Evolutionary conservation across 1,140 invertebrate species (phyloP).

Genomic region (Lucilia cuprina): DNA sequence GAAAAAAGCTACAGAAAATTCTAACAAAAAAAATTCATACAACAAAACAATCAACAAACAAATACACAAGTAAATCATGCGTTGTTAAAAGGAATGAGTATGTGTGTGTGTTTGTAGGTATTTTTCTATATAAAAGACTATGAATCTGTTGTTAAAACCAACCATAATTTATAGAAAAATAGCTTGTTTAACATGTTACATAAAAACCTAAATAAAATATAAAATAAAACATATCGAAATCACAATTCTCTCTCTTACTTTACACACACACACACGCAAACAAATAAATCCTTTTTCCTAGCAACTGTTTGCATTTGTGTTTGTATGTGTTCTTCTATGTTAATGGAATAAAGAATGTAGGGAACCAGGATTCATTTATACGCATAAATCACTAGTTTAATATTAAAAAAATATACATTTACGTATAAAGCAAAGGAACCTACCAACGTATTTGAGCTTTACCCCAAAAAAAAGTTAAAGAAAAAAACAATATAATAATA

Average conservation of each 20-base stretch:
- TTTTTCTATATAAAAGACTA: neutral
- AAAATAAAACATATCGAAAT: neutral
- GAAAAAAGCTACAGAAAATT: neutral
- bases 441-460: neutral
- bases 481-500: neutral
- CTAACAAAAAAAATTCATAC: neutral
- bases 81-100: neutral
- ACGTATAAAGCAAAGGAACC: neutral
- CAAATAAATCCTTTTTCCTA: neutral
- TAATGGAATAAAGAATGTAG: constrained; percentile 8
- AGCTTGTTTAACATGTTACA: constrained; percentile 24
- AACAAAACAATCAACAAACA: neutral
- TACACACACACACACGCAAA: too few relatives aligned
- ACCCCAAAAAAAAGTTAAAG: too few relatives aligned
- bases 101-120: neutral
- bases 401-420: neutral
- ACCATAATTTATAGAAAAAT: constrained; percentile 17
- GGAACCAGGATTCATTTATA: neutral
- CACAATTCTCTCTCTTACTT: neutral
- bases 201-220: constrained; percentile 1
- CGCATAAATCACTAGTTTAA: constrained; percentile 29
- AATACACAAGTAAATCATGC: neutral
- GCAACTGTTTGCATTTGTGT: neutral
- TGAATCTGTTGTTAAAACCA: neutral
- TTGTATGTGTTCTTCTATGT: neutral